Evolutionary conservation across 1,140 invertebrate genomes (phyloP).

Genomic region (Drosophila auraria): DNA sequence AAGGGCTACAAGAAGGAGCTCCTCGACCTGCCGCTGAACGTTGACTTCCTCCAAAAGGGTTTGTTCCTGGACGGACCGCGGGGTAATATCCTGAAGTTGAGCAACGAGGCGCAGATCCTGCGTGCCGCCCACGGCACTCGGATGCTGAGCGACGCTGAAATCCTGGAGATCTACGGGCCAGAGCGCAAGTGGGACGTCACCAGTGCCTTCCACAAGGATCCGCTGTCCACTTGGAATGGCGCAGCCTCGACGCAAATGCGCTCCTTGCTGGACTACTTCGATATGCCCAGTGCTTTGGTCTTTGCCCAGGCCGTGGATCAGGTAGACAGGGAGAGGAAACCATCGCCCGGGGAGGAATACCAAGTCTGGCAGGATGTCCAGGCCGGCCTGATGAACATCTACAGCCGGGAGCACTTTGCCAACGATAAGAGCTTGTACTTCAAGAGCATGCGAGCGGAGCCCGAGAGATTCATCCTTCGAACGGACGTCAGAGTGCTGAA

Average conservation of each 20-base stretch:
- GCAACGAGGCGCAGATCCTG: constrained; percentile 87
- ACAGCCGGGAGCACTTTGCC: constrained; percentile 87
- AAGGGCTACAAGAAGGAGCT: constrained; percentile 88
- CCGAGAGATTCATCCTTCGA: constrained; percentile 88
- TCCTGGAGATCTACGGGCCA: constrained; percentile 88
- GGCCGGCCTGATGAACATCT: constrained; percentile 88
- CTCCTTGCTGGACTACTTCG: constrained; percentile 91
- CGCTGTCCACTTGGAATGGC: constrained; percentile 88
- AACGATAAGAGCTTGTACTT: constrained; percentile 88
- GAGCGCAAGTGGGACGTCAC: constrained; percentile 87
- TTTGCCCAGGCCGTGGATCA: constrained; percentile 91
- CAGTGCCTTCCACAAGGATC: constrained; percentile 86
- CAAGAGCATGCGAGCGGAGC: constrained; percentile 87
- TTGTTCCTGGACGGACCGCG: constrained; percentile 90
- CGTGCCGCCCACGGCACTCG: constrained; percentile 90
- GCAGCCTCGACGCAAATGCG: constrained; percentile 87
- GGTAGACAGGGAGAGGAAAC: constrained; percentile 86
- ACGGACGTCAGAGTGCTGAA: constrained; percentile 87
- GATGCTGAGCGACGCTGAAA: constrained; percentile 87
- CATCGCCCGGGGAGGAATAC: constrained; percentile 80
- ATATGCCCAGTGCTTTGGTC: constrained; percentile 89
- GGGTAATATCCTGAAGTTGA: constrained; percentile 90
- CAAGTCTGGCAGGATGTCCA: constrained; percentile 89
- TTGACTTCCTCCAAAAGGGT: constrained; percentile 91
- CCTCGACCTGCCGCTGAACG: constrained; percentile 84